Conservation (phyloP, 1,140 invertebrate genomes). For the Drosophila melanica region DNA sequence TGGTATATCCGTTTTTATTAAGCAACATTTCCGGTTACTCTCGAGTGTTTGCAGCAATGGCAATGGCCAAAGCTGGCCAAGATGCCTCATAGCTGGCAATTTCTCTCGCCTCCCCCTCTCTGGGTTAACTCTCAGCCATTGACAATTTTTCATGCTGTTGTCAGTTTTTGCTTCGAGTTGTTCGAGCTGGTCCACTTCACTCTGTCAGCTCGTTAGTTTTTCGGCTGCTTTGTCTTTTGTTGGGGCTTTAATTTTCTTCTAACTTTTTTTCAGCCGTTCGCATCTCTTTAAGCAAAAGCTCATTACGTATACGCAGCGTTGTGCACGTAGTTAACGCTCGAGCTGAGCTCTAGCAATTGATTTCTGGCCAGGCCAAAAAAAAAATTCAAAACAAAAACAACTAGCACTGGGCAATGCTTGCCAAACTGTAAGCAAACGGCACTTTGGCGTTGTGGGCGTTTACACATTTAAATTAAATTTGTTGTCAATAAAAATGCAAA, state of each 20-base stretch:
- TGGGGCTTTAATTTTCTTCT: slow-evolving; percentile 50
- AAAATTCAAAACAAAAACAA: not conserved
- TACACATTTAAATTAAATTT: slow-evolving; percentile 72
- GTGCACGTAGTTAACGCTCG: slow-evolving; percentile 70
- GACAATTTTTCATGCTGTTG: slow-evolving; percentile 82
- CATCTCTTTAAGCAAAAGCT: slow-evolving; percentile 53
- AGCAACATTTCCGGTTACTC: slow-evolving; percentile 81
- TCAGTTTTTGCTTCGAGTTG: slow-evolving; percentile 58
- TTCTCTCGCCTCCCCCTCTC: not conserved
- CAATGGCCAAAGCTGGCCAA: slow-evolving; percentile 25
- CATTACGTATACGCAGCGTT: slow-evolving; percentile 78
- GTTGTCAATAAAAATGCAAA: slow-evolving; percentile 45
- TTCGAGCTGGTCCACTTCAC: slow-evolving; percentile 32
- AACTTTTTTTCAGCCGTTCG: slow-evolving; percentile 1
- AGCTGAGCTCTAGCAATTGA: slow-evolving; percentile 62
- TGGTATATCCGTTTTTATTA: slow-evolving; percentile 83
- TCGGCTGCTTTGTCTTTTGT: slow-evolving; percentile 49
- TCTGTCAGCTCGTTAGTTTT: slow-evolving; percentile 69
- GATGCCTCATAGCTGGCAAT: slow-evolving; percentile 21
- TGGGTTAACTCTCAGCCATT: slow-evolving; percentile 64
- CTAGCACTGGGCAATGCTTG: slow-evolving; percentile 6
- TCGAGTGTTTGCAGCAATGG: slow-evolving; percentile 67
- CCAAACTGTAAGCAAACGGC: slow-evolving; percentile 31
- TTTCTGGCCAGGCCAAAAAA: slow-evolving; percentile 47
- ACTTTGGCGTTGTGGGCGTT: not conserved